Base-by-base conservation (phyloP, 2,113 vertebrate species). In the Sinocyclocheilus maitianheensis region DNA sequence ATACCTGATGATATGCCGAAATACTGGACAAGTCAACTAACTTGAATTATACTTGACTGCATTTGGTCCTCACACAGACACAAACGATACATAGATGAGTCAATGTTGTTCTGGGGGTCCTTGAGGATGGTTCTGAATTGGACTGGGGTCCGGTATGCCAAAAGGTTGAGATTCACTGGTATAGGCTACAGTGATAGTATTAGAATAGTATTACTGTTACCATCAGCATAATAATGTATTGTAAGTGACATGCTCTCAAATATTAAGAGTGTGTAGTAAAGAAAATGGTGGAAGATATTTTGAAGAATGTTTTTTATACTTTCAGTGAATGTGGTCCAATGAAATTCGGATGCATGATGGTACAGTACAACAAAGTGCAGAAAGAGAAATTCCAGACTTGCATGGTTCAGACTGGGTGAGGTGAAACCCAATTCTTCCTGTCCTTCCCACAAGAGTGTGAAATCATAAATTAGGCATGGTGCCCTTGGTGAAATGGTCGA, bases 391-490 rank as follows among this genome's bases (percentile, higher is more conserved):
- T 30, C 13, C 63, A 11, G 3, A 5, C 26, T 12, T 58, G 53
- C 40, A 75, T 58, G 63, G 60, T 77, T 77, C 30, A 9, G 58
- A 83, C 30, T 30, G 79, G 71, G 16, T n/a, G 18, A 22, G 22
- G 37, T 43, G 78, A 43, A 87, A 84, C 69, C 58, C 24, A 71
- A 77, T 75, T 81, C 77, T 82, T 86, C 20, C 62, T 22, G 71
- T 85, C 78, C 6, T 81, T 67, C 75, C 77, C 46, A 53, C 37
- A 26, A 77, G 77, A 86, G 86, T 81, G 87, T 84, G 30, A 83
- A 83, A 79, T 85, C 83, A 79, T 87, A 87, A 84, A 88, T 88
- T 77, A 88, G 75, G 83, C 51, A 85, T 67, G 81, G 63, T 72
- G 79, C 58, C 60, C 86, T 89, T 53, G 48, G 67, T 62, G 74